phyloP scores from a whole-genome alignment of 2,113 vertebrate genomes.

The Fulmarus glacialis region DNA sequence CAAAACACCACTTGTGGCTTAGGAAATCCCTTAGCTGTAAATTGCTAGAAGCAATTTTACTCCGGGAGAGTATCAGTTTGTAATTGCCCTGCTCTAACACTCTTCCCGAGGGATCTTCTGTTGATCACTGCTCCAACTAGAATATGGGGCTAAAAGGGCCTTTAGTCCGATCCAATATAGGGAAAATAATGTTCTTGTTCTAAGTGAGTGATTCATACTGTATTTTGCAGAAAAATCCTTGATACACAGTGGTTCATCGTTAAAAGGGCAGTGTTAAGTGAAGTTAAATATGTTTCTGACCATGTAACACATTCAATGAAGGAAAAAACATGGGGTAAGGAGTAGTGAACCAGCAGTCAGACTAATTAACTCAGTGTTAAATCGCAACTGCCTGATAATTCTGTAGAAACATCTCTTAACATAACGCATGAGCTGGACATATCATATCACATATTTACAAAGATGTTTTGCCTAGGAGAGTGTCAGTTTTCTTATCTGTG shows the following conservation, averaged over 20 bases:
- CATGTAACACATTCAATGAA: accelerated
- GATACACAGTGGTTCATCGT: not conserved
- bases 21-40: slow-evolving; percentile 22
- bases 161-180: not conserved
- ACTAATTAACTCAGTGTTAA: not conserved
- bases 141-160: not conserved
- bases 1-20: not conserved
- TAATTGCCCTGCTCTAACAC: not conserved
- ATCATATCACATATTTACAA: not conserved
- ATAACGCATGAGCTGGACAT: not conserved
- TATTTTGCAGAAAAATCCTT: not conserved
- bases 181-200: not conserved
- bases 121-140: not conserved
- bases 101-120: not conserved
- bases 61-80: not conserved
- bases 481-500: not conserved
- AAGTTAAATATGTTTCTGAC: not conserved
- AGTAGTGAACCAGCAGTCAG: not conserved
- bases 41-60: not conserved
- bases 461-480: not conserved
- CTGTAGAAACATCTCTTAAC: not conserved
- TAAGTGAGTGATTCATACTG: not conserved
- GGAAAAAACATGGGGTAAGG: accelerated
- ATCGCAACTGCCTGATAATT: not conserved
- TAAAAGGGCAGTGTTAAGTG: not conserved